These are phyloP conservation scores for Lasioglossum calceatum DNA, from an alignment of 2,888 invertebrate species.

Conservation along the genomic window DNA sequence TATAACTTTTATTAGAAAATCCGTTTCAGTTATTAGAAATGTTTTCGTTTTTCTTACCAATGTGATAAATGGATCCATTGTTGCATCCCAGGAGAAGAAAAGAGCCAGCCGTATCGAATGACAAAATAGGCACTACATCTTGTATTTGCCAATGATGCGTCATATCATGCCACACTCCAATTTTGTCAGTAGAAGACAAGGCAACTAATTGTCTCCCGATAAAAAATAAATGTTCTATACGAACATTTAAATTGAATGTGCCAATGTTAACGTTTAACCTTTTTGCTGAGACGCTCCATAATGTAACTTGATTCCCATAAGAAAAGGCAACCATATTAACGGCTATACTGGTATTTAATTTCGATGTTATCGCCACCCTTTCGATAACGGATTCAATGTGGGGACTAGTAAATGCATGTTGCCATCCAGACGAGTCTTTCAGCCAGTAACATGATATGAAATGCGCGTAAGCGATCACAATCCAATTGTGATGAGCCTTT, in stretches of 20 bases:
- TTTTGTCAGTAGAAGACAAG: conserved; percentile 95
- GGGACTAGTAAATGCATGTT: conserved; percentile 96
- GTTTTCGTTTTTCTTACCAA: conserved; percentile 87
- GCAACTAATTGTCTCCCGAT: conserved; percentile 99
- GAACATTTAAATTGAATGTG: conserved; percentile 95
- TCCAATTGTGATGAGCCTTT: conserved; percentile 99
- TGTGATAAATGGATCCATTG: conserved; percentile 98
- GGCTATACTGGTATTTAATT: conserved; percentile 86
- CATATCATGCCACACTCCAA: conserved; percentile 99
- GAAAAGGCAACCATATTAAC: conserved; percentile 94
- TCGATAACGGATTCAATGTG: conserved; percentile 96
- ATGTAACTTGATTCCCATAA: conserved; percentile 90
- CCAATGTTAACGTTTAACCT: conserved; percentile 91
- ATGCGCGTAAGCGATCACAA: conserved; percentile 98
- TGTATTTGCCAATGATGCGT: conserved; percentile 99
- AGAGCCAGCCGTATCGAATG: conserved; percentile 98
- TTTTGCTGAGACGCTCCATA: conserved; percentile 93
- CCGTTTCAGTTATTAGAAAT: not conserved
- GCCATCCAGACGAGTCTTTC: conserved; percentile 99
- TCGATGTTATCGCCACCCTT: conserved; percentile 94
- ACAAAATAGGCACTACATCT: conserved; percentile 97
- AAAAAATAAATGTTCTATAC: conserved; percentile 98
- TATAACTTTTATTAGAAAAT: not conserved
- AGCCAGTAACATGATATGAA: conserved; percentile 97
- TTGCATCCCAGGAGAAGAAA: conserved; percentile 97